Conservation (phyloP, 2,888 invertebrate species). For the Cepaea hortensis region DNA sequence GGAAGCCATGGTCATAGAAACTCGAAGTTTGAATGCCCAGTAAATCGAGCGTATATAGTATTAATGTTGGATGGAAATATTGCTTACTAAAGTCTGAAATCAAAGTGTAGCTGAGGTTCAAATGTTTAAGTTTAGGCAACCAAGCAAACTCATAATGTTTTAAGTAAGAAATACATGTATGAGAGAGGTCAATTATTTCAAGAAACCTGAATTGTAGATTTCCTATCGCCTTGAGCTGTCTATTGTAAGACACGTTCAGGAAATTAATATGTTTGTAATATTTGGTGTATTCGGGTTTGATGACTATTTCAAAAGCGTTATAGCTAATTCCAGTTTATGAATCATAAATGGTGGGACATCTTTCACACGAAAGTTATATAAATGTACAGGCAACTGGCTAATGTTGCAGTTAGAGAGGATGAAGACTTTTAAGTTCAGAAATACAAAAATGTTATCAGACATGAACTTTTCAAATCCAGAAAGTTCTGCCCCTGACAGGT, state of each 20-base stretch:
- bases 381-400: background rate
- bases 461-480: background rate
- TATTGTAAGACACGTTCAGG: slow-evolving; percentile 16
- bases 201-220: background rate
- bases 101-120: background rate
- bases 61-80: background rate
- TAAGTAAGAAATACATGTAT: slow-evolving; percentile 3
- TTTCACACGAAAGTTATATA: background rate
- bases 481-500: slow-evolving; percentile 6
- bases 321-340: background rate
- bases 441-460: no score
- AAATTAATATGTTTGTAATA: background rate
- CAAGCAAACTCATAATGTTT: background rate
- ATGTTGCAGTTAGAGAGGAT: background rate
- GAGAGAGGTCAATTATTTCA: slow-evolving; percentile 27
- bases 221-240: background rate
- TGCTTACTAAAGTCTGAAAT: background rate
- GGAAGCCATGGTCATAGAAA: background rate
- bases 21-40: background rate
- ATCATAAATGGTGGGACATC: background rate
- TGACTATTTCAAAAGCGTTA: background rate
- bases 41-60: slow-evolving; percentile 2
- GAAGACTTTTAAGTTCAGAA: background rate
- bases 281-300: background rate
- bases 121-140: background rate